Base-by-base conservation (phyloP, 2,888 invertebrate species). In the Toxonevra muliebris region DNA sequence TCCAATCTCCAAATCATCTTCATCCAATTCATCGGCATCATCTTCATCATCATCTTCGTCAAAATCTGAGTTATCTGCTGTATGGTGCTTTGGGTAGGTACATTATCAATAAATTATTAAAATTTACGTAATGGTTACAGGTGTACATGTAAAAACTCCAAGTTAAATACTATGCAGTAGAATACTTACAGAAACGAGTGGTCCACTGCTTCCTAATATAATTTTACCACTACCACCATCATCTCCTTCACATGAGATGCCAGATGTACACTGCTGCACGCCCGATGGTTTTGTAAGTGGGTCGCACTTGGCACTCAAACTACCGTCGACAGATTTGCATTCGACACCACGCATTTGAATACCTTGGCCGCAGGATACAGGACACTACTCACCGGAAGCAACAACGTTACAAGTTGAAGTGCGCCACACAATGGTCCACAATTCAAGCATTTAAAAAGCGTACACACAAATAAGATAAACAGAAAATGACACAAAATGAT, bases 311-410 rank as follows among this genome's bases (percentile, higher is more conserved):
- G 88, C 71, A 86, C 89, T 82, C 55, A 87, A 84, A 71, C 86
- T 85, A 74, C 88, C 89, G 65, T 86, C 84, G 61, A 86, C 84
- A 77, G 90, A 91, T 69, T 91, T 88, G 82, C 97, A 97, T 79
- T 93, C 92, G 61, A 96, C 92, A 45, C 90, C 90, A 17, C 97
- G 89, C 30, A 91, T 91, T 85, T 94, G 94, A 43, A 92, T 87
- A 0, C 97, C 97, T 80, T 90, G 93, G 11, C 96, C 97, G 81
- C 97, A 97, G 11, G 93, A 93, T 11, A 93, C 94, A n/a, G 96
- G 96, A 82, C 97, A 97, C 95, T 96, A 20, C 11, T 30, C 19
- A 52, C 12, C 30, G 30, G 30, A 30, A 19, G 19, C 17, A 17
- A n/a, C 54, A 54, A 63, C 45, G 40, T 40, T 11, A 17, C 52